Evolutionary conservation across 2,113 vertebrate species (phyloP).

Genomic region (Alethe castanea): DNA sequence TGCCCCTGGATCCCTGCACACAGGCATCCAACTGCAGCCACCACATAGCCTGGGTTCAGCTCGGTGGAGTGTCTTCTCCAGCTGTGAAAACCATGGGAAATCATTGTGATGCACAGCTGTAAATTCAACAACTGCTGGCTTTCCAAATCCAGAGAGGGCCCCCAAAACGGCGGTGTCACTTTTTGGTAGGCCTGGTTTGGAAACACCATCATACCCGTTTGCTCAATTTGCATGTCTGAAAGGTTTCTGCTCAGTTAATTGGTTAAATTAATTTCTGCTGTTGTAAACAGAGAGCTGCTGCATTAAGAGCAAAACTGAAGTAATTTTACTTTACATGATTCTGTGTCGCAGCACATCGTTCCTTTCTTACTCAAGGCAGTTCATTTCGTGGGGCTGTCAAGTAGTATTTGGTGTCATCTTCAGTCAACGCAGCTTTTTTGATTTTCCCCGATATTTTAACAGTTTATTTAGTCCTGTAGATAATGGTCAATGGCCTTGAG

Average conservation of each 20-base stretch:
- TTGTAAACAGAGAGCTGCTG: not conserved
- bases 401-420: not conserved
- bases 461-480: slow-evolving; percentile 16
- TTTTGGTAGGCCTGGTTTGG: not conserved
- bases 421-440: not conserved
- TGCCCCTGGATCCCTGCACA: not conserved
- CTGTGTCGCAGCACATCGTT: not conserved
- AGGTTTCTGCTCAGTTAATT: slow-evolving; percentile 18
- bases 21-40: not conserved
- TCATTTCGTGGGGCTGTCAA: slow-evolving; percentile 33
- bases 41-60: accelerated
- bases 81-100: not conserved
- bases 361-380: slow-evolving; percentile 33
- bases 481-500: slow-evolving; percentile 43
- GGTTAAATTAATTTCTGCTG: slow-evolving; percentile 24
- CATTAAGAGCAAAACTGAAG: not conserved
- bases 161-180: not conserved
- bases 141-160: not conserved
- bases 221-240: slow-evolving; percentile 38
- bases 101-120: not conserved
- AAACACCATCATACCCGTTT: not conserved
- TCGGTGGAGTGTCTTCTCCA: not conserved
- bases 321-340: slow-evolving; percentile 23
- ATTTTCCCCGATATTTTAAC: not conserved
- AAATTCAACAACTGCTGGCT: not conserved